Conservation (phyloP, 92 coral and sea anemone genomes). For the Palythoa grandis region DNA sequence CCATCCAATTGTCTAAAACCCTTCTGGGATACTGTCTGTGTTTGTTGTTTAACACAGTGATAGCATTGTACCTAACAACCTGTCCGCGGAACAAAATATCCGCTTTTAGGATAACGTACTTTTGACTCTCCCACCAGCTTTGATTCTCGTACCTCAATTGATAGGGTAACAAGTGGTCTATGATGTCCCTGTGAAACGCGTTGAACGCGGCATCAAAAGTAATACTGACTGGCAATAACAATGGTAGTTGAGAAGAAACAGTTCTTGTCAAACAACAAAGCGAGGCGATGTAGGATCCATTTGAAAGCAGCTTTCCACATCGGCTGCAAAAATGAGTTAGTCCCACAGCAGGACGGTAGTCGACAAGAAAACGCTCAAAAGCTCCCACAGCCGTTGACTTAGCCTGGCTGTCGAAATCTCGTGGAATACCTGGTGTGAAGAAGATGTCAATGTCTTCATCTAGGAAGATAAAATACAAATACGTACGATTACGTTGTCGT, state of each 20-base stretch:
- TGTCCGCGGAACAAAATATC: constrained; percentile 91
- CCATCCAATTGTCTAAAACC: constrained; percentile 74
- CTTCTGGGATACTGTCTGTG: constrained; percentile 82
- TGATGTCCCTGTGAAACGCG: constrained; percentile 80
- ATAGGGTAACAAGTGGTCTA: constrained; percentile 76
- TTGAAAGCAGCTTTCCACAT: constrained; percentile 66
- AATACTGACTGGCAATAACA: constrained; percentile 83
- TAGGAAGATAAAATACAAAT: constrained; percentile 78
- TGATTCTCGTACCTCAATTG: constrained; percentile 72
- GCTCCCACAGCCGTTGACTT: constrained; percentile 60
- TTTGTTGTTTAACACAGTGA: constrained; percentile 68
- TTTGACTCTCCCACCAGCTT: constrained; percentile 99
- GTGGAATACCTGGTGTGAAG: constrained; percentile 61
- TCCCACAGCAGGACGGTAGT: constrained; percentile 86
- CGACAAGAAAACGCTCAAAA: constrained; percentile 77
- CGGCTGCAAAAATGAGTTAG: constrained; percentile 84
- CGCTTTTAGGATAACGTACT: constrained; percentile 82
- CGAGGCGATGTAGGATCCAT: constrained; percentile 56
- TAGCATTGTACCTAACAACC: constrained; percentile 73
- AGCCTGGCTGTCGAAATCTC: constrained; percentile 35
- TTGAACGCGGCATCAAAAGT: constrained; percentile 91
- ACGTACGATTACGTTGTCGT: constrained; percentile 47
- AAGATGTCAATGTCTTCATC: constrained; percentile 85
- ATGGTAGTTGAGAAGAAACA: constrained; percentile 52
- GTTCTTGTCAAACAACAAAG: constrained; percentile 79